A percentile compares a stretch with the other conserved stretches of the same genome.
Conservation (phyloP, 2,113 vertebrate species). For the Cochlearius cochlearius region DNA sequence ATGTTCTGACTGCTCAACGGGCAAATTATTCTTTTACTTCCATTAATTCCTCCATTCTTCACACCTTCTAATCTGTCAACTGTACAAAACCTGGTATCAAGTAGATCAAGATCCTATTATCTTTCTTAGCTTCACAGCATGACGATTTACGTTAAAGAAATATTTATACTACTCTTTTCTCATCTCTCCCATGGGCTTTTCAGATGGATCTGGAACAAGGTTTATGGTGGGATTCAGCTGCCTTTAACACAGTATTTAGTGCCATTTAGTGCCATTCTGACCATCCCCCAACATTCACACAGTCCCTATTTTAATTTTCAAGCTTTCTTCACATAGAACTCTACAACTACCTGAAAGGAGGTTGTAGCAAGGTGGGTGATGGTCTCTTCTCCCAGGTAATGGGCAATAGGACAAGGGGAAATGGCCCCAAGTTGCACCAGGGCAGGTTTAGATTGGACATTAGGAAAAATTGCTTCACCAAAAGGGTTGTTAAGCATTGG, state of each 20-base stretch:
- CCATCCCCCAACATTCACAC: no score
- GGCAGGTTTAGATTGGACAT: no score
- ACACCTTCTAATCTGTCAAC: not conserved
- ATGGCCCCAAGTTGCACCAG: no score
- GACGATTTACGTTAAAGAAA: not conserved
- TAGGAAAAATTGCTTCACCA: no score
- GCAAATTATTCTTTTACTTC: not conserved
- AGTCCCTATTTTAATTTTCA: no score
- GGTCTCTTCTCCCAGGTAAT: no score
- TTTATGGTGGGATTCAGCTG: not conserved
- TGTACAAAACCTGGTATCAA: not conserved
- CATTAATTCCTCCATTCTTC: not conserved
- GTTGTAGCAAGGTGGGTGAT: no score
- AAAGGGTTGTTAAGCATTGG: no score
- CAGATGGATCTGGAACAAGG: not conserved
- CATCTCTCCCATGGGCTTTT: not conserved
- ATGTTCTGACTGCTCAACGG: not conserved
- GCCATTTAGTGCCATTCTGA: no score
- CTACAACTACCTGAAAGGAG: no score
- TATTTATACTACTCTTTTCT: not conserved
- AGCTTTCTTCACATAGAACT: no score
- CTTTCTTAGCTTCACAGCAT: not conserved
- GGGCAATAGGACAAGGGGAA: no score
- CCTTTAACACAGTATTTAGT: not conserved
- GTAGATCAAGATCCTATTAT: not conserved